Percentiles rank a stretch among this genome's conserved stretches.
Conservation (phyloP, 2,113 vertebrate genomes). For the Pelvicachromis taeniatus region DNA sequence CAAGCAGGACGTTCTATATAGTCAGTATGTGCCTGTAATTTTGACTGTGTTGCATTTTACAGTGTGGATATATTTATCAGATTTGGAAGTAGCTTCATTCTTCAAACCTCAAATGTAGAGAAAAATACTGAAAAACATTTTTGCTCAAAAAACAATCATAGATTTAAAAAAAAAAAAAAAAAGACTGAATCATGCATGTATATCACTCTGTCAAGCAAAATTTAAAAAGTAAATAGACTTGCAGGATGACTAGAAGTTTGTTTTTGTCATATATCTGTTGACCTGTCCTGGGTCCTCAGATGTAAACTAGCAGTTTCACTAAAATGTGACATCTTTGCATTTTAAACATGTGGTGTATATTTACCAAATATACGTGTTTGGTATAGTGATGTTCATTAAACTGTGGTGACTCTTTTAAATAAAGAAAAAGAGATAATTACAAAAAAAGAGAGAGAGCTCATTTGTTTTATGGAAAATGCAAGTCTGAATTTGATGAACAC, state of each 20-base stretch:
- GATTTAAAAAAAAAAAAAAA: no score
- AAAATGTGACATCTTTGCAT: background rate
- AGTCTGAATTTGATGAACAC: background rate
- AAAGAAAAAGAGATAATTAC: background rate
- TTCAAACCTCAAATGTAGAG: background rate
- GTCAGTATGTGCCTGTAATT: background rate
- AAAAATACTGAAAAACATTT: background rate
- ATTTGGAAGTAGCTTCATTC: background rate
- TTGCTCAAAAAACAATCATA: fast-evolving
- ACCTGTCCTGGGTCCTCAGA: background rate
- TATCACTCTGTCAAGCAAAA: background rate
- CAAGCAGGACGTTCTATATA: background rate
- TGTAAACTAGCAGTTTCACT: background rate
- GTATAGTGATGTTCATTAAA: background rate
- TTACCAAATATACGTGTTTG: background rate
- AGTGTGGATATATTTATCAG: background rate
- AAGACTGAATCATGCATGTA: background rate
- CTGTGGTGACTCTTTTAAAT: background rate
- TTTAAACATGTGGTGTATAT: background rate
- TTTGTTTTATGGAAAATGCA: background rate
- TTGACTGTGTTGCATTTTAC: background rate
- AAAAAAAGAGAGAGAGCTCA: background rate
- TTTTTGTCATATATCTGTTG: background rate
- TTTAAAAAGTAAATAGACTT: background rate
- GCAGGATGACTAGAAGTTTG: background rate